Evolutionary conservation across 2,888 invertebrate species (phyloP), one percentile per base, ranked within the genome.

Genomic region (Diarsia brunnea): DNA sequence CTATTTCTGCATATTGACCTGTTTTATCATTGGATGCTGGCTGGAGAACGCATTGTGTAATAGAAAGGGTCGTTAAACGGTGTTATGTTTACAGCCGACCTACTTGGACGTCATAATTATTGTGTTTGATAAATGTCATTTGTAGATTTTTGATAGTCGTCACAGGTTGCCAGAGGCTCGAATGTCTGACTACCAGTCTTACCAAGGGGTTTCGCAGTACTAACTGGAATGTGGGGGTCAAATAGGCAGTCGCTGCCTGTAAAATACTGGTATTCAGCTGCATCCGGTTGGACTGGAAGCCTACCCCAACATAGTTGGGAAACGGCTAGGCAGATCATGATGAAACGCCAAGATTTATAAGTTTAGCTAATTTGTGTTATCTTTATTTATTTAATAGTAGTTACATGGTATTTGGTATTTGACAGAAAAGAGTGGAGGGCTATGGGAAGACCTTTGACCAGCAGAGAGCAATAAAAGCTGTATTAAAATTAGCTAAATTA

Each of bases 1-100:
- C 85, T 88, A 89, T 89, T 88, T 89, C 60, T 80, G 78, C 69
- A 70, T 78, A 70, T 73, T 81, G 87, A 81, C 84, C 84, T 60
- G 78, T 73, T 87, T 84, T 69, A 68, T 58, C 27, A 73, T 55
- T 61, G 31, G 60, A 68, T 71, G 49, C 10, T 60, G 76, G 75
- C 70, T 73, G 69, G 60, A 81, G 58, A 82, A 61, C 49, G 64
- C 58, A 76, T 89, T 88, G 72, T 78, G 82, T 64, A 86, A 89
- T 69, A 63, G 78, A 69, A 67, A 73, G 66, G 60, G 66, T 75
- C 78, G 66, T 81, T 71, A 84, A 87, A 60, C 65, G 14, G n/a
- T 80, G 81, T 84, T 80, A 72, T 83, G 78, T 84, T 86, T 83
- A 82, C 78, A 55, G 19, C n/a, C 43, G 73, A 67, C 75, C 87